A percentile compares a stretch with the other conserved stretches of the same genome.
Evolutionary conservation across 2,888 invertebrate species (phyloP).

Genomic region (Miltochrista miniata): DNA sequence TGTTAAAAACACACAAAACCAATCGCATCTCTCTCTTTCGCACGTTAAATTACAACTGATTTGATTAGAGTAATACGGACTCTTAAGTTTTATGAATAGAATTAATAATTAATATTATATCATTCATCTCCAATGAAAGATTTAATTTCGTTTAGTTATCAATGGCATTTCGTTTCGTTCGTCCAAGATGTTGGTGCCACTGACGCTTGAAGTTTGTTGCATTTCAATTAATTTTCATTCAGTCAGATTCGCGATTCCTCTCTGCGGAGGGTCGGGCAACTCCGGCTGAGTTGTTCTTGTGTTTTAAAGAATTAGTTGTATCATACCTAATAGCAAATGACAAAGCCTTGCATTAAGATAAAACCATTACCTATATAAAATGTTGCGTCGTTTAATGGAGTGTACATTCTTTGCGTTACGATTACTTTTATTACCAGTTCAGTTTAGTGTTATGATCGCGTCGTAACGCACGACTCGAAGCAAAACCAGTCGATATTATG

Average conservation of each 20-base stretch:
- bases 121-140: too few species aligned
- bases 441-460: conserved; percentile 70
- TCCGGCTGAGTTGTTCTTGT: conserved; percentile 16
- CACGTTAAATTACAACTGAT: too few species aligned
- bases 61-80: too few species aligned
- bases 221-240: conserved; percentile 32
- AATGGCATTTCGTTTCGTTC: not conserved
- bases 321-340: conserved; percentile 26
- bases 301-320: conserved; percentile 12
- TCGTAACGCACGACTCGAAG: conserved; percentile 62
- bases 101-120: too few species aligned
- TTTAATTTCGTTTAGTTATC: not conserved
- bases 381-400: conserved; percentile 51
- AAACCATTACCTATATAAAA: conserved; percentile 51
- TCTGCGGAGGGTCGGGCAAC: conserved; percentile 17
- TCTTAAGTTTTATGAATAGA: too few species aligned
- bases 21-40: too few species aligned
- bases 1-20: too few species aligned
- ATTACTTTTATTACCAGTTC: conserved; percentile 44
- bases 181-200: conserved; percentile 26
- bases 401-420: conserved; percentile 40
- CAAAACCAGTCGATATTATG: conserved; percentile 77
- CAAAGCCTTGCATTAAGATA: conserved; percentile 35
- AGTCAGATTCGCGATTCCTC: conserved; percentile 16
- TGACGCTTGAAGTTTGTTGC: conserved; percentile 35